These are phyloP conservation scores for Silurus asotus DNA, from an alignment of 2,113 vertebrate genomes.

Conservation along the genomic window DNA sequence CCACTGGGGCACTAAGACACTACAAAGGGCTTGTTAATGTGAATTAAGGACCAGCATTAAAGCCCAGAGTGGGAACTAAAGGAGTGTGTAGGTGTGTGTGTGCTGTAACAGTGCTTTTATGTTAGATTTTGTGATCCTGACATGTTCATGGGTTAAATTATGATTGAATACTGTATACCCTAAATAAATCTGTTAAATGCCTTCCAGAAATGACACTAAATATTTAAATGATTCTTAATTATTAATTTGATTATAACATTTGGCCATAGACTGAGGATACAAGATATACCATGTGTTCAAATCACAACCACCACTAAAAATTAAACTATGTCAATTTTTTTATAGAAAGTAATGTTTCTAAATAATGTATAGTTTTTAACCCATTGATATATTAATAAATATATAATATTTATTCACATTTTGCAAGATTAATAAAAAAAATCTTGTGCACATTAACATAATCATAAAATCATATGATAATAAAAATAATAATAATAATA, in stretches of 20 bases:
- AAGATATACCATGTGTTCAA: neutral
- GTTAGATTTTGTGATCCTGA: neutral
- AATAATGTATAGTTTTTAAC: neutral
- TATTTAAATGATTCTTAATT: neutral
- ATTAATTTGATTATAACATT: neutral
- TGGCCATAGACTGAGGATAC: neutral
- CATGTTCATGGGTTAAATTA: neutral
- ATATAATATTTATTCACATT: neutral
- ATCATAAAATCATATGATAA: no score
- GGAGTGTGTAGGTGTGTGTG: neutral
- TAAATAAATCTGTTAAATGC: neutral
- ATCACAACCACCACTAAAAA: neutral
- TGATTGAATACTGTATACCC: neutral
- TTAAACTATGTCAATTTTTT: neutral
- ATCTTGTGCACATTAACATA: neutral
- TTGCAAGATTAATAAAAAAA: neutral
- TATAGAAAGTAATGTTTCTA: no score
- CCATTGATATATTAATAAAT: no score
- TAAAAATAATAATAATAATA: no score
- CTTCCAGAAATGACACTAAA: neutral
- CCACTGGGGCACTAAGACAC: neutral
- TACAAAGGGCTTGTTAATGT: conserved; percentile 21
- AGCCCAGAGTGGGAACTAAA: neutral
- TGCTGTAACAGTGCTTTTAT: neutral
- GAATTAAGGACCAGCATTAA: neutral